Evolutionary conservation across 2,113 vertebrate genomes (phyloP).

Genomic region (Progne subis): DNA sequence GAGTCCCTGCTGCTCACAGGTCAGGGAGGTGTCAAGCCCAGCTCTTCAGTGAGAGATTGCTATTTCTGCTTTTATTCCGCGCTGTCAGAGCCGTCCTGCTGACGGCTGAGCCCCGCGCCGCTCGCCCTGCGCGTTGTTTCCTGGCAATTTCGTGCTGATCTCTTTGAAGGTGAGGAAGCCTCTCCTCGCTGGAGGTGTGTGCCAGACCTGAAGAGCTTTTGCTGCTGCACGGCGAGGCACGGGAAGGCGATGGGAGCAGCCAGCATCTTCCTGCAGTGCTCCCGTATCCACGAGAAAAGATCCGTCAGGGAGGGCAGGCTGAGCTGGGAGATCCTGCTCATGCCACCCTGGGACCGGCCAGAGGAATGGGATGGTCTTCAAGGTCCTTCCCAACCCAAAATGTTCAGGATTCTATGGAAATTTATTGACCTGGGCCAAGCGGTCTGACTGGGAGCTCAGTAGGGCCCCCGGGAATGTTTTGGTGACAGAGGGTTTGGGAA

Average conservation of each 20-base stretch:
- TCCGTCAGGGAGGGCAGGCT: accelerated
- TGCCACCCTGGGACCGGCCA: accelerated
- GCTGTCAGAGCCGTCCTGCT: constrained; percentile 3
- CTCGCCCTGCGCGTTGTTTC: not conserved
- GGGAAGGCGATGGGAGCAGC: not conserved
- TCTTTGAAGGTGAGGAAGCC: not conserved
- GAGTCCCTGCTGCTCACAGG: not conserved
- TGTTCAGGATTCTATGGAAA: not conserved
- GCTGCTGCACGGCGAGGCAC: accelerated
- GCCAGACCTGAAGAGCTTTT: not conserved
- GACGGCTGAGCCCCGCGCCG: constrained; percentile 14
- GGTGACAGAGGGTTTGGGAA: not conserved
- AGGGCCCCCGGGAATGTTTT: accelerated
- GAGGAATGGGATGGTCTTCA: not conserved
- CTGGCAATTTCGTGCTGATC: not conserved
- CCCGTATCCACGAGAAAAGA: not conserved
- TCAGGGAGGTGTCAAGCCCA: not conserved
- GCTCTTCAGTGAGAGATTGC: not conserved
- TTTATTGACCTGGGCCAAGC: accelerated
- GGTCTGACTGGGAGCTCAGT: not conserved
- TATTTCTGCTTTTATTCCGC: not conserved
- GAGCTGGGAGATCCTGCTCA: not conserved
- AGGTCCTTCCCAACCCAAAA: not conserved
- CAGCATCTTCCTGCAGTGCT: not conserved
- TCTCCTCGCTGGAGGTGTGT: not conserved